Evolutionary conservation across 1,140 invertebrate species (phyloP), one percentile per base, ranked within the genome.

Genomic region (Trialeurodes vaporariorum): DNA sequence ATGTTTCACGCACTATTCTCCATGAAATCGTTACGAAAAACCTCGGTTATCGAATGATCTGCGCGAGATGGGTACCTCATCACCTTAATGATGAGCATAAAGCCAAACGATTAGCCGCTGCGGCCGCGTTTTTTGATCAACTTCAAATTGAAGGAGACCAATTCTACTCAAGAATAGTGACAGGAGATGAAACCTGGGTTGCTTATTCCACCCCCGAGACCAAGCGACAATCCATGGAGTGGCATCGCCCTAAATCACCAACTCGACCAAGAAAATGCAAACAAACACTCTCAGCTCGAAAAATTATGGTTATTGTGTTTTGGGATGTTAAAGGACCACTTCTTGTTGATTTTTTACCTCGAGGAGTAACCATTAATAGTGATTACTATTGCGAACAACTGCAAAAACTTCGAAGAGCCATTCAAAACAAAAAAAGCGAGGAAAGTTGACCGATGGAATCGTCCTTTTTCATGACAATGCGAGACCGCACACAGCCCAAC

Each of bases 231-330:
- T 71, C 67, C 60, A 73, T 26, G 34, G 59, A 62, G 25, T 67
- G 60, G 66, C 27, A 27, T 26, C 66, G 63, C 61, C 62, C 25
- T n/a, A 2, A 40, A 62, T 67, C 60, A 17, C 60, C 66, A n/a
- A n/a, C n/a, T n/a, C n/a, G n/a, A n/a, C n/a, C n/a, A n/a, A n/a
- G n/a, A n/a, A 66, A 66, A 25, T 66, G 34, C 27, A 2, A 34
- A 34, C 17, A 25, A 49, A 59, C 25, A 2, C 12, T 66, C 58
- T 71, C 73, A 27, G 67, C 67, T 0, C 62, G 63, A 59, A 76
- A 75, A 60, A 61, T 76, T 58, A 70, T 76, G 68, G 67, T 69
- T 24, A 69, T 69, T 25, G 69, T 74, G 24, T 75, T 76, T 72
- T 76, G 71, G 72, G 71, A 72, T 49, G 23, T 59, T 27, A 25